Evolutionary conservation across 2,888 invertebrate genomes (phyloP).

Genomic region (Pollenia griseotomentosa): DNA sequence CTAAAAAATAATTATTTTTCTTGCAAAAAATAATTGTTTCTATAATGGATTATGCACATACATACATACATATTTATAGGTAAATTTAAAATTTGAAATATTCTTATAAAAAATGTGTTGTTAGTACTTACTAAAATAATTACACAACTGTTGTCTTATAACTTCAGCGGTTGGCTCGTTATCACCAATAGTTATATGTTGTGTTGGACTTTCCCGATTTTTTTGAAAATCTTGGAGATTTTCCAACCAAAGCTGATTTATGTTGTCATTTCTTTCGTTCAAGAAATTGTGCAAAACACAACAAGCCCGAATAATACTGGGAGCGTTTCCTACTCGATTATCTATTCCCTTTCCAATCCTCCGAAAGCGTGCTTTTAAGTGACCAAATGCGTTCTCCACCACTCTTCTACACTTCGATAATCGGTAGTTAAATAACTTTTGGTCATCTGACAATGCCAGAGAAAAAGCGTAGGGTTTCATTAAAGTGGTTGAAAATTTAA

Average conservation of each 20-base stretch:
- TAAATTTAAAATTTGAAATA: slow-evolving; percentile 1
- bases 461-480: too few relatives aligned
- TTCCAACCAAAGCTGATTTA: slow-evolving; percentile 40
- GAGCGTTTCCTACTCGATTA: too few relatives aligned
- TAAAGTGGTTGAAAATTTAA: too few relatives aligned
- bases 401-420: too few relatives aligned
- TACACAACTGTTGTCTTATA: slow-evolving; percentile 29
- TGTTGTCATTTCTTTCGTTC: slow-evolving; percentile 37
- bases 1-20: too few relatives aligned
- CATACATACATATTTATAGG: slow-evolving; percentile 8
- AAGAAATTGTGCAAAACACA: slow-evolving; percentile 57
- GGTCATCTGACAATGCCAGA: too few relatives aligned
- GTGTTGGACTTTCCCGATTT: slow-evolving; percentile 25
- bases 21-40: too few relatives aligned
- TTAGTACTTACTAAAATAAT: slow-evolving; percentile 42
- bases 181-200: slow-evolving; percentile 5
- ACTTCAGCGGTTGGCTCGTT: slow-evolving; percentile 29
- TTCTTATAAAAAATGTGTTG: too few relatives aligned
- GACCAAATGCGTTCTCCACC: too few relatives aligned
- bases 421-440: too few relatives aligned
- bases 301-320: neutral
- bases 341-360: too few relatives aligned
- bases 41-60: neutral
- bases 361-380: too few relatives aligned
- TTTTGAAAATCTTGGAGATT: slow-evolving; percentile 19